A percentile compares a stretch with the other conserved stretches of the same genome.
phyloP scores from a whole-genome alignment of 2,888 invertebrate species.

The Dendrolimus houi region DNA sequence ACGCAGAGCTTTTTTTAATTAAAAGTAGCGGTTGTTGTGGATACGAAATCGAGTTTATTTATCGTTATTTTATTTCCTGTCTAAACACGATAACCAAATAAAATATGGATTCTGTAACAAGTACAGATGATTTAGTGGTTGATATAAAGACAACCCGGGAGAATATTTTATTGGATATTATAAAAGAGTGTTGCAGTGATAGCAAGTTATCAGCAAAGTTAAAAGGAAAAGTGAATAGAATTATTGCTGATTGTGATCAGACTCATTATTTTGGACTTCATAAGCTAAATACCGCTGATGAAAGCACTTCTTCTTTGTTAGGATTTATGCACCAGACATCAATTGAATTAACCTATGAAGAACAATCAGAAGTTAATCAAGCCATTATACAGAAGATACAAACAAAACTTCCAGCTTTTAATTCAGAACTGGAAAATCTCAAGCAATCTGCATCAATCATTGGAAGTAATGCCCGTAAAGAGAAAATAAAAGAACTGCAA shows the following conservation, averaged over 20 bases:
- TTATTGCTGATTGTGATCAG: conserved; percentile 58
- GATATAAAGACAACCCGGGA: conserved; percentile 43
- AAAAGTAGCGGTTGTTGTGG: conserved; percentile 17
- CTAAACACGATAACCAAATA: no score
- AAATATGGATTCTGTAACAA: conserved; percentile 48
- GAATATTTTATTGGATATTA: conserved; percentile 48
- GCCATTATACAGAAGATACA: conserved; percentile 53
- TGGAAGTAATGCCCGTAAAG: conserved; percentile 26
- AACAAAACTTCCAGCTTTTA: conserved; percentile 43
- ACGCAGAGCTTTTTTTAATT: no score
- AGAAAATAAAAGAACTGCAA: conserved; percentile 43
- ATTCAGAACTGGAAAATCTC: conserved; percentile 38
- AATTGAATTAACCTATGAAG: conserved; percentile 53
- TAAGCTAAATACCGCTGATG: conserved; percentile 53
- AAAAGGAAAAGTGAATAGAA: conserved; percentile 51
- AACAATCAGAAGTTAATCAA: conserved; percentile 59
- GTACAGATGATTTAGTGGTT: conserved; percentile 29
- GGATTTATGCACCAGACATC: conserved; percentile 54
- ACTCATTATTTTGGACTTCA: conserved; percentile 56
- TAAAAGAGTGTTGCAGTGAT: conserved; percentile 50
- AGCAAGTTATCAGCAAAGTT: conserved; percentile 40
- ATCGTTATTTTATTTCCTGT: no score
- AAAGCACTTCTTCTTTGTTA: conserved; percentile 53
- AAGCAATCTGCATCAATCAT: conserved; percentile 21
- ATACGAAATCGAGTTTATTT: conserved; percentile 5